Percentiles rank a stretch among this genome's conserved stretches.
Evolutionary conservation across 2,113 vertebrate species (phyloP).

Genomic region (chimpanzee (Pan troglodytes)): NHGRI_mPanTro3-v2.1_pri NC_086015.1:93243501-93244000

Average conservation of each 20-base stretch:
- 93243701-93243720: neutral
- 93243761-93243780: neutral
- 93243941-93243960: neutral
- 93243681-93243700: neutral
- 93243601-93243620: neutral
- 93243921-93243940: neutral
- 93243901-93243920: neutral
- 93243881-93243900: neutral
- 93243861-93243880: neutral
- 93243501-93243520: neutral
- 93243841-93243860: neutral
- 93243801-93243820: neutral
- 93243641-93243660: neutral
- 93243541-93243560: neutral
- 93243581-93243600: neutral
- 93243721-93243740: neutral
- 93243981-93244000: neutral
- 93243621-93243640: neutral
- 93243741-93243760: neutral
- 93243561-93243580: neutral
- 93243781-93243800: neutral
- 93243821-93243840: neutral
- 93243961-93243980: conserved; percentile 4
- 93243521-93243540: neutral
- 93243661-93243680: neutral